Percentiles rank a stretch among this genome's conserved stretches.
These are phyloP conservation scores for Suncus etruscus DNA, from an alignment of 2,113 vertebrate species.

Conservation along the genomic window DNA sequence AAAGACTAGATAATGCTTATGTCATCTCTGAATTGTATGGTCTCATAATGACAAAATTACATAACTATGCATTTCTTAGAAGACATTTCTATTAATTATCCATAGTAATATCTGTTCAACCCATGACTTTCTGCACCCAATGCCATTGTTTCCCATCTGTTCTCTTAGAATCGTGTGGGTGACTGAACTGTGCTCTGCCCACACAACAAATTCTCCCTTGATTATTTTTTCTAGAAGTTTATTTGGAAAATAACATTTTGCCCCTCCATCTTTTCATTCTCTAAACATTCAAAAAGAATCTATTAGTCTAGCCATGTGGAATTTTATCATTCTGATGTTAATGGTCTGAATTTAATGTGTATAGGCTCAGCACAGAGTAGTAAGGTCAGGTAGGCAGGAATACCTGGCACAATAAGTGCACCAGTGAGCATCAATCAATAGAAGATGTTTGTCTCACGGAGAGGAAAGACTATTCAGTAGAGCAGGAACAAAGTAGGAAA, in stretches of 20 bases:
- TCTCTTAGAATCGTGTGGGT: background rate
- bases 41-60: background rate
- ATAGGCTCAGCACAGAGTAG: background rate
- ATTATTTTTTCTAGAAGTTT: background rate
- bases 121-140: background rate
- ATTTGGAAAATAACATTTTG: slow-evolving; percentile 43
- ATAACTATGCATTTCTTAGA: background rate
- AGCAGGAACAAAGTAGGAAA: background rate
- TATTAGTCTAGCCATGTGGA: background rate
- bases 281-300: slow-evolving; percentile 3
- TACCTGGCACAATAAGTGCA: background rate
- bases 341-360: background rate
- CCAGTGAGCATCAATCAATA: background rate
- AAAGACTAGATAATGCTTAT: background rate
- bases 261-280: background rate
- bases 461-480: background rate
- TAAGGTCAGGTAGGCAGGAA: background rate
- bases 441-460: background rate
- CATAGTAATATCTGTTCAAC: background rate
- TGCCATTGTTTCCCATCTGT: background rate
- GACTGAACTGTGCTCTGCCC: background rate
- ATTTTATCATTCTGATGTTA: background rate
- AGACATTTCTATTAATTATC: background rate
- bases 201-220: background rate
- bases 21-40: background rate